Base-by-base conservation (phyloP, 2,113 vertebrate species). In the Corythornis vintsioides region DNA sequence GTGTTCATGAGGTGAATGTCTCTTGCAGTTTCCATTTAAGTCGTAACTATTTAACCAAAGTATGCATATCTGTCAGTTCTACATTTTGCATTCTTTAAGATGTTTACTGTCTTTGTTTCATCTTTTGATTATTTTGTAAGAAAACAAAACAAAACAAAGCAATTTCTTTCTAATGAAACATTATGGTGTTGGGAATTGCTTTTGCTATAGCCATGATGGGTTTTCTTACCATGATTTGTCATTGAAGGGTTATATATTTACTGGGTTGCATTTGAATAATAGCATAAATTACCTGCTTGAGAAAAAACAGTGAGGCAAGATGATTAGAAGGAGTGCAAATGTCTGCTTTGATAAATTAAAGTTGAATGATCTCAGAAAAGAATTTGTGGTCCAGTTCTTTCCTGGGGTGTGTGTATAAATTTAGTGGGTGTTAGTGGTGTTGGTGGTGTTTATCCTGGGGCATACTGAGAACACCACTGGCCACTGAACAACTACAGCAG, bases 261-360 rank as follows among this genome's bases (percentile, higher is more conserved):
- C 66, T 26, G 73, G 67, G 35, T 74, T 7, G 25, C 1, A 0
- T 59, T n/a, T 72, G 71, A 82, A 73, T 85, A 92, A 91, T 43
- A 89, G 33, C 87, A 73, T 79, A 87, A 92, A 79, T 76, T 91
- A 86, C 60, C 63, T 92, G 28, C 64, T 33, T 92, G 78, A 89
- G 73, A 82, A 87, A 59, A 35, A 76, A 61, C 75, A 79, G 50
- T 40, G 78, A 66, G 50, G 82, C 50, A 48, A 50, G 74, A 43
- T 4, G 3, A 83, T 93, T 76, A 83, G 67, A 72, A 55, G 42
- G 35, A 82, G 38, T 33, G 14, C 78, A 86, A 91, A 35, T 65
- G 19, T 73, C 74, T 87, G 45, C 55, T 89, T 65, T 85, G 67
- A 75, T 91, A 91, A 88, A 96, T 55, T 66, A 17, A 90, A 65